phyloP scores from a whole-genome alignment of 2,797 vertebrate genomes.

The Hypotaenidia okinawae region DNA sequence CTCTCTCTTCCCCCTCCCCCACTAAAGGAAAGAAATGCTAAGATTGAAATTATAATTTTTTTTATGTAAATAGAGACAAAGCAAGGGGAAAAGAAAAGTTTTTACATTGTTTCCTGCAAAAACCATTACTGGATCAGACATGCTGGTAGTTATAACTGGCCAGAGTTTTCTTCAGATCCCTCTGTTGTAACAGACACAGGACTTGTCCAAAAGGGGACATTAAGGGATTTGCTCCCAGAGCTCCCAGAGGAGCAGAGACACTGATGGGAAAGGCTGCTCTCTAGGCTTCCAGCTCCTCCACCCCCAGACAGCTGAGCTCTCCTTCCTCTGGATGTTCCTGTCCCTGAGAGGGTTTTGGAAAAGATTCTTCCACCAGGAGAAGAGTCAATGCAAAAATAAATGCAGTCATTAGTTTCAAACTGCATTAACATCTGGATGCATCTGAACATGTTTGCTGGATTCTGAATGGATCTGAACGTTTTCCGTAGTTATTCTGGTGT shows the following conservation, averaged over 20 bases:
- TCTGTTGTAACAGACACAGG: not conserved
- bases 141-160: not conserved
- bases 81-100: not conserved
- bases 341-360: not conserved
- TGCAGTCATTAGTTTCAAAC: not conserved
- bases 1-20: not conserved
- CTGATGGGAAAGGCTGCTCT: not conserved
- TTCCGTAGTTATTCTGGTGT: not conserved
- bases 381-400: not conserved
- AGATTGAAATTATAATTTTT: not conserved
- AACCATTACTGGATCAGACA: not conserved
- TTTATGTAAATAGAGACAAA: not conserved
- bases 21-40: not conserved
- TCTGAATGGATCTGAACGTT: not conserved
- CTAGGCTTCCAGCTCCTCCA: not conserved
- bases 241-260: not conserved
- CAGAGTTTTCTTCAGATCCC: not conserved
- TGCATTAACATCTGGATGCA: slow-evolving; percentile 8
- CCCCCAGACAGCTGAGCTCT: not conserved
- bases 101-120: not conserved
- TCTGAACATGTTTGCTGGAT: not conserved
- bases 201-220: not conserved
- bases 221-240: not conserved
- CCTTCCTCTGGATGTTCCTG: not conserved
- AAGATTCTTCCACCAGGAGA: not conserved